Conservation (phyloP, 2,113 vertebrate species). For the Sus scrofa region DNA sequence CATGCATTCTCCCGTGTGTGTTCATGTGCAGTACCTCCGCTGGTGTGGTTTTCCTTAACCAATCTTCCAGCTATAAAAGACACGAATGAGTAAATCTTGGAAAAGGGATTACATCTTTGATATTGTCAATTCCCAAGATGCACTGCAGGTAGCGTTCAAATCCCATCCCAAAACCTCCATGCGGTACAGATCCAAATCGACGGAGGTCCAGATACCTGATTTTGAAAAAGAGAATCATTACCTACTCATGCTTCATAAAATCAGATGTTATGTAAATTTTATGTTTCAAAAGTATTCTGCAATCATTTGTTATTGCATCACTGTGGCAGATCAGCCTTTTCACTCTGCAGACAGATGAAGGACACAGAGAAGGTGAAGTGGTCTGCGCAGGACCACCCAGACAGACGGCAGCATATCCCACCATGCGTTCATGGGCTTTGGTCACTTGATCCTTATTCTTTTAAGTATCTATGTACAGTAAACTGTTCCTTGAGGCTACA, state of each 20-base stretch:
- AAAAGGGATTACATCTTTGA: slow-evolving; percentile 98
- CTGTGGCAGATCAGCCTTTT: background rate
- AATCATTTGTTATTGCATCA: slow-evolving; percentile 30
- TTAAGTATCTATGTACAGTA: background rate
- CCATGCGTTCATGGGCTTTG: background rate
- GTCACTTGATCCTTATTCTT: slow-evolving; percentile 14
- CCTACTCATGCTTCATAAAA: background rate
- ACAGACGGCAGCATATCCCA: background rate
- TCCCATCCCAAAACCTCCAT: slow-evolving; percentile 98
- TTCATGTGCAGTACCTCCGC: background rate
- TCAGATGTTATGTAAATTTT: background rate
- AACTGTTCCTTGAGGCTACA: background rate
- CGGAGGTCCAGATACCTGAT: slow-evolving; percentile 98
- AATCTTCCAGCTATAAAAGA: slow-evolving; percentile 86
- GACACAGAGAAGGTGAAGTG: slow-evolving; percentile 16
- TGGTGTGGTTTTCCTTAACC: background rate
- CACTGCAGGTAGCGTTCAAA: slow-evolving; percentile 98
- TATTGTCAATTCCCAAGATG: slow-evolving; percentile 96
- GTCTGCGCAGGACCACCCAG: background rate
- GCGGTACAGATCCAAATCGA: slow-evolving; percentile 95
- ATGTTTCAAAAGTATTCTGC: slow-evolving; percentile 55
- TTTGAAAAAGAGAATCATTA: slow-evolving; percentile 76
- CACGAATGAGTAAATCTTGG: slow-evolving; percentile 96
- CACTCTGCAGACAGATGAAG: background rate
- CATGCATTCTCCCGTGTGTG: background rate